phyloP scores from a whole-genome alignment of 2,888 invertebrate genomes.

The Pheosia tremula region DNA sequence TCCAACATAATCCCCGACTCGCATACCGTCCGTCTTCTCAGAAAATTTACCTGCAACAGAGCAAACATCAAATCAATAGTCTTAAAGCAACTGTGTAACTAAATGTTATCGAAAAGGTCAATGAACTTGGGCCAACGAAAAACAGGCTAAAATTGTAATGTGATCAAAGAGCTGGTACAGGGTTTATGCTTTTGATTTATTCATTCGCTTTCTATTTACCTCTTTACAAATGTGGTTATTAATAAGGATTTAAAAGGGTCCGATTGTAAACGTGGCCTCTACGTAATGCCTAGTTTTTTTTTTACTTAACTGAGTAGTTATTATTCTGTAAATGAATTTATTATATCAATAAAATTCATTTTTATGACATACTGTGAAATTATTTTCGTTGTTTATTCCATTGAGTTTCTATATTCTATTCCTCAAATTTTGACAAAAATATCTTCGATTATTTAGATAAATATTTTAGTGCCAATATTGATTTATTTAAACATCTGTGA shows the following conservation, averaged over 20 bases:
- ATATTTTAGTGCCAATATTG: too few relatives aligned
- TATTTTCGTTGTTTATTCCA: too few relatives aligned
- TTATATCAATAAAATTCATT: too few relatives aligned
- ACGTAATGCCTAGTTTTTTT: background rate
- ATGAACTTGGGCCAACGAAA: conserved; percentile 53
- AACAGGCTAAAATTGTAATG: conserved; percentile 45
- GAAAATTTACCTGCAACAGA: conserved; percentile 38
- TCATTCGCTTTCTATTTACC: background rate
- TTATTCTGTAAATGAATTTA: too few relatives aligned
- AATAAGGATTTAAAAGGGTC: background rate
- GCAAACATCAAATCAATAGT: conserved; percentile 14
- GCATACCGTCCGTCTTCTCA: background rate
- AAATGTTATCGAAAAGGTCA: conserved; percentile 41
- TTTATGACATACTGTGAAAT: too few relatives aligned
- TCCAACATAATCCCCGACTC: too few relatives aligned
- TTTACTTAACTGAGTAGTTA: too few relatives aligned
- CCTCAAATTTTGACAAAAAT: too few relatives aligned
- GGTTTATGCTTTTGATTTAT: conserved; percentile 1
- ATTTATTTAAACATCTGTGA: too few relatives aligned
- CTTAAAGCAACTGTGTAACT: background rate
- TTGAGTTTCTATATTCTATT: too few relatives aligned
- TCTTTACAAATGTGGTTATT: background rate
- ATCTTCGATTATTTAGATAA: too few relatives aligned
- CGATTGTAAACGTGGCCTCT: background rate
- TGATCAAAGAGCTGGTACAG: background rate